Evolutionary conservation across 1,140 invertebrate species (phyloP), one percentile per base, ranked within the genome.

Genomic region (Lucilia sericata): DNA sequence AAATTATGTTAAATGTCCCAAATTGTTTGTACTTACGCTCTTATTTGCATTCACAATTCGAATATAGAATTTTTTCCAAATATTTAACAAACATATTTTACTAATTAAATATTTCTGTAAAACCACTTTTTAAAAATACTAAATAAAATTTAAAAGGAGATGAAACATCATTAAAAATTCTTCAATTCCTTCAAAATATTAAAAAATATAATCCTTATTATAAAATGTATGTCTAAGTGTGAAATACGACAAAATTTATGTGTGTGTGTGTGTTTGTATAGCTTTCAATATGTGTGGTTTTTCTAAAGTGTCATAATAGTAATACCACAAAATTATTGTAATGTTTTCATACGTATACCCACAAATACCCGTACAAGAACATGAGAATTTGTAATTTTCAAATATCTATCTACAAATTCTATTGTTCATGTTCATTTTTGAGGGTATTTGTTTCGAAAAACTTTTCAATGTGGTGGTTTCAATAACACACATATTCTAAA

Each of bases 301-400:
- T 9, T 70, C 21, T 70, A 21, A 70, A 70, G 21, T 70, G 65
- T 70, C 65, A 70, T 21, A 70, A 70, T 70, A 70, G 19, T 12
- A 70, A 70, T 25, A 70, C 65, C 65, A 70, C 65, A 70, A 21
- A 5, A 70, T 70, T 70, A 70, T 70, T 21, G 21, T 70, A 55
- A 55, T 55, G 51, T 55, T 17, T 13, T 5, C 13, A 55, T 17
- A 55, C 17, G 14, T 0, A 55, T 55, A 55, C 51, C 51, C 12
- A 17, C 51, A 55, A 55, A 55, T n/a, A 42, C 42, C 5, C 5
- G 5, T 42, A 42, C 7, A 42, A 42, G 42, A 42, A 42, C 42
- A 42, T 55, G 51, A 55, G 51, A 55, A 7, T 42, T 7, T 42
- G 42, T 0, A 42, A 42, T 42, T 8, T 55, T 55, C 17, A 55